Evolutionary conservation across 2,888 invertebrate genomes (phyloP), one percentile per base, ranked within the genome.

Genomic region (Cantharis lateralis): DNA sequence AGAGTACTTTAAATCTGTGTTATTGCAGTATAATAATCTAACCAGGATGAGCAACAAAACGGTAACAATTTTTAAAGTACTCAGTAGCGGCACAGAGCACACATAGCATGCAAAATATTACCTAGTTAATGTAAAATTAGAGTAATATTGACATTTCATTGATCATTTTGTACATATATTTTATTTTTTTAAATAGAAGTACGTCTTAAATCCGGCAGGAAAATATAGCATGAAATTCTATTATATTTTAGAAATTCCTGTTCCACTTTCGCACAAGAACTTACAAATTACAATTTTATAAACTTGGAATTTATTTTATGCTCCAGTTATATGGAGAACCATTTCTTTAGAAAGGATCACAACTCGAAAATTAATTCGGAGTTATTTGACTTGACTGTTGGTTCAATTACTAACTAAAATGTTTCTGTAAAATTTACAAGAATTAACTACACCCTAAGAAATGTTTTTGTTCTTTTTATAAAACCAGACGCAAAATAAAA

Each of bases 41-140:
- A 4, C 4, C 20, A 20, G 4, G 4, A 20, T 20, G 0, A 9
- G 24, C 1, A 24, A 24, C 24, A 20, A 4, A 20, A 20, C 24
- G 5, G 24, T 80, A 80, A 79, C 76, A 13, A 32, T 82, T 81
- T 80, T 83, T 81, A 80, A 81, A 78, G 73, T 70, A 77, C 71
- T 80, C 77, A 80, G 81, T 83, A 83, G 83, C 77, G 81, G 83
- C 83, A 83, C 83, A 75, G 74, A 79, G 83, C 83, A 83, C 82
- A 81, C 77, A 13, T 75, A 74, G 78, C 78, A 78, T 78, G 83
- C 83, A 82, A 81, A 70, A 79, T 78, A 68, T 26, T 68, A 66
- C 20, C 71, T 76, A 79, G 78, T 80, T 78, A 72, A 71, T 71
- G 70, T 76, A 69, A 32, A 66, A 62, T 66, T 62, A 71, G 76